Base-by-base conservation (phyloP, 1,140 invertebrate genomes). In the Zaprionus inermis region DNA sequence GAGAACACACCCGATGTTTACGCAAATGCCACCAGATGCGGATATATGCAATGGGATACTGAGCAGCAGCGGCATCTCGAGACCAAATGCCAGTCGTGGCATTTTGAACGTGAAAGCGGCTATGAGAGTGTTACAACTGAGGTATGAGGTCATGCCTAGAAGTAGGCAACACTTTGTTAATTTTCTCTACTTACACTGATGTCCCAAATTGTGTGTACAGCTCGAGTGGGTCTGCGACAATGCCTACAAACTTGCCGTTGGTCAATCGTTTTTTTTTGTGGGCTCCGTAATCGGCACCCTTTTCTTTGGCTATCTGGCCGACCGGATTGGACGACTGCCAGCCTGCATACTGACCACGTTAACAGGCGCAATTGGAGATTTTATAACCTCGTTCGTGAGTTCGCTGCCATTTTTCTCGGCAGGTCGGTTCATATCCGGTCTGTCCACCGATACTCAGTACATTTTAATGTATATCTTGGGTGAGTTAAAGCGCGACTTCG, bases 391-490 rank as follows among this genome's bases (percentile, higher is more conserved):
- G 5, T 93, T 94, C 51, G 92, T 94, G 0, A 85, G 63, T 9
- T 91, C 91, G 11, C 79, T 93, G 36, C 86, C 91, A 2, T 77
- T 91, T 28, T 95, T 94, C 86, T 92, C 92, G 2, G 56, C 92
- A 0, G 93, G 92, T n/a, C 88, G 94, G 54, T 94, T 95, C 67
- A 56, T 95, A 14, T 93, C 94, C 0, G 94, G 94, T 3, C 75
- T 94, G 5, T 94, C 94, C 5, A 94, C 93, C 22, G 94, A 95
- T 73, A 93, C 93, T 2, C 93, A 94, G 66, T 95, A 94, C 70
- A 92, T 94, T 18, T 93, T 95, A 74, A 95, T 95, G 93, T 95
- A 95, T 65, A 95, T 95, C 56, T 93, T 95, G 67, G 93, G 94
- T 94, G 75, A 86, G 91, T 65, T 7, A n/a, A 11, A 2, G 0